These are phyloP conservation scores for Eudemis profundana DNA, from an alignment of 2,888 invertebrate species.

Conservation along the genomic window DNA sequence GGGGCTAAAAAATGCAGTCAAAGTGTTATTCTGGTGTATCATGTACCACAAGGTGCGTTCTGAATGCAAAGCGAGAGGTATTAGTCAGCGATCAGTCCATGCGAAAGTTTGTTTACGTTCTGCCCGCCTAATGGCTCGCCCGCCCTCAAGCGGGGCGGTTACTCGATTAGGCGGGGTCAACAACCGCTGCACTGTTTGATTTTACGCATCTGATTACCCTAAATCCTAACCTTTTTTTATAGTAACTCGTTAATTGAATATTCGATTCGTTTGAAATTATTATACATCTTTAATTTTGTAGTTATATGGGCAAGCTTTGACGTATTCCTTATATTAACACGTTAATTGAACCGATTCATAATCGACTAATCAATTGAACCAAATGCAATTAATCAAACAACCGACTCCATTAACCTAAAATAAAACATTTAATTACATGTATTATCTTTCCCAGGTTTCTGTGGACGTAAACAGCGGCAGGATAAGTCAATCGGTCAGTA, in stretches of 20 bases:
- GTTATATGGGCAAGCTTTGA: no score
- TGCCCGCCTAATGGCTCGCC: constrained; percentile 48
- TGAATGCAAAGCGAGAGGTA: constrained; percentile 23
- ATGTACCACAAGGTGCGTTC: background rate
- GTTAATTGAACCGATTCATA: no score
- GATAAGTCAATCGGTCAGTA: constrained; percentile 11
- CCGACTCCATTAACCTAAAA: no score
- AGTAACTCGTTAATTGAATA: no score
- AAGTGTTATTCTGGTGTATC: no score
- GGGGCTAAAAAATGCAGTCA: no score
- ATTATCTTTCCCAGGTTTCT: background rate
- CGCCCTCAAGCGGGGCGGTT: constrained; percentile 50
- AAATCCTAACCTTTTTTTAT: no score
- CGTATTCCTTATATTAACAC: no score
- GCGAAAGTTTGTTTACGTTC: constrained; percentile 72
- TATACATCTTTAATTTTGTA: no score
- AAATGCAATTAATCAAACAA: no score
- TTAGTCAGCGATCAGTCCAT: constrained; percentile 50
- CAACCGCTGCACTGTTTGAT: constrained; percentile 57
- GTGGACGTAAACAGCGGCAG: background rate
- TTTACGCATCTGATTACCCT: constrained; percentile 12
- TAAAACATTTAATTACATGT: background rate
- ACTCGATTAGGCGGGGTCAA: constrained; percentile 61
- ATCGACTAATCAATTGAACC: no score
- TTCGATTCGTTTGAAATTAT: no score